phyloP scores from a whole-genome alignment of 2,113 vertebrate species.

The Microtus richardsoni region DNA sequence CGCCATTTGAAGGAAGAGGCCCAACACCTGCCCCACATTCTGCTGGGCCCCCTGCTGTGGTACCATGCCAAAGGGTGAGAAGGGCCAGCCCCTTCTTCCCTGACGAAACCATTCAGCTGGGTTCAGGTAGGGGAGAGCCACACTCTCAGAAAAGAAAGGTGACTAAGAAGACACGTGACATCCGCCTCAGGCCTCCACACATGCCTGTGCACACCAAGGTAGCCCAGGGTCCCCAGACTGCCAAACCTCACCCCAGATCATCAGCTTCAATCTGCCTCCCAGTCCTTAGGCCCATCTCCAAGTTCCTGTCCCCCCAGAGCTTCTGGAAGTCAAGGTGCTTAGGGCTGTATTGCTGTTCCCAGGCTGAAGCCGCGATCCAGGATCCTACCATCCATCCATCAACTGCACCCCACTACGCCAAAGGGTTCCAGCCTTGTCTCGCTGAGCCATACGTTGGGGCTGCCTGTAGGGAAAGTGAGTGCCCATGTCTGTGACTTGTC shows the following conservation, averaged over 20 bases:
- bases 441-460: conserved; percentile 57
- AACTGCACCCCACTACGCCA: conserved; percentile 49
- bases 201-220: not conserved
- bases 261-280: not conserved
- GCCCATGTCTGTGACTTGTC: not conserved
- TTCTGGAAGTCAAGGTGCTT: not conserved
- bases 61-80: conserved; percentile 59
- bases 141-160: not conserved
- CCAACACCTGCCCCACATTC: conserved; percentile 47
- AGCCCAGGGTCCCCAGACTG: not conserved
- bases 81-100: not conserved
- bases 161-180: not conserved
- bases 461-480: conserved; percentile 68
- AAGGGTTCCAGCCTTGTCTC: conserved; percentile 47
- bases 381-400: conserved; percentile 66
- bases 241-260: not conserved
- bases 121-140: not conserved
- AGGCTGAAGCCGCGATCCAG: conserved; percentile 53
- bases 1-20: conserved; percentile 55
- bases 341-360: not conserved
- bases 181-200: not conserved
- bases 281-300: not conserved
- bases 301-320: not conserved
- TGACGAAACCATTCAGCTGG: not conserved
- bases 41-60: conserved; percentile 42